These are phyloP conservation scores for Pseudorhiza aurosa DNA, from an alignment of 30 jellyfish, hydroid and myxozoan species.

Conservation along the genomic window DNA sequence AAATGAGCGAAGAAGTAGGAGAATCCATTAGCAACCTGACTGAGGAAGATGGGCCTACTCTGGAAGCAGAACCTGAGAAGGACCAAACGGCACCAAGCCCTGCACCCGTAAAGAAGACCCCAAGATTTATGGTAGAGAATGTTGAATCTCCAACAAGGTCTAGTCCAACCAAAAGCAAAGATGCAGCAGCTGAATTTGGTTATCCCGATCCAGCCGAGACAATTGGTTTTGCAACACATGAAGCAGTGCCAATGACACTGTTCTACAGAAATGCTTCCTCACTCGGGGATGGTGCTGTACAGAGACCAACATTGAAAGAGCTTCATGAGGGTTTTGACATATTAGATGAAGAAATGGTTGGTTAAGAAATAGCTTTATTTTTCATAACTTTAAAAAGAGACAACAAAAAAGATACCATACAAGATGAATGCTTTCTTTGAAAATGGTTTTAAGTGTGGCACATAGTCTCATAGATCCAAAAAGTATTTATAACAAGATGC, in stretches of 20 bases:
- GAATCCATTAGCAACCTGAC: too few relatives aligned
- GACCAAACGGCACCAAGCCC: not conserved
- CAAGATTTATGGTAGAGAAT: slow-evolving; percentile 76
- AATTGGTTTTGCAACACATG: slow-evolving; percentile 87
- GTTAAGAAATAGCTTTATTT: too few relatives aligned
- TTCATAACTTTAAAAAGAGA: too few relatives aligned
- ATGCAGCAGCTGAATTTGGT: slow-evolving; percentile 20
- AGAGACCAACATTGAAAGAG: slow-evolving; percentile 84
- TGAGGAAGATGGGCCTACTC: not conserved
- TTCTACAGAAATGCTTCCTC: slow-evolving; percentile 80
- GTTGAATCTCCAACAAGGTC: slow-evolving; percentile 63
- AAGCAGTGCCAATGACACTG: slow-evolving; percentile 92
- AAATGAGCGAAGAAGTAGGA: too few relatives aligned
- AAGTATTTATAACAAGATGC: too few relatives aligned
- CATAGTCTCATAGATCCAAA: too few relatives aligned
- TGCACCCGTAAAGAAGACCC: slow-evolving; percentile 22
- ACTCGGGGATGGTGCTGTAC: slow-evolving; percentile 65
- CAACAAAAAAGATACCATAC: too few relatives aligned
- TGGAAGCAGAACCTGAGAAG: not conserved
- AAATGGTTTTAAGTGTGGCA: too few relatives aligned
- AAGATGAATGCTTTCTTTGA: too few relatives aligned
- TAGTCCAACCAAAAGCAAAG: not conserved
- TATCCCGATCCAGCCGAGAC: slow-evolving; percentile 60
- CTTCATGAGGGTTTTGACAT: slow-evolving; percentile 86
- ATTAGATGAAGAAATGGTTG: slow-evolving; percentile 65